Evolutionary conservation across 2,888 invertebrate genomes (phyloP), one percentile per base, ranked within the genome.

Genomic region (Nemapogon koenigi): DNA sequence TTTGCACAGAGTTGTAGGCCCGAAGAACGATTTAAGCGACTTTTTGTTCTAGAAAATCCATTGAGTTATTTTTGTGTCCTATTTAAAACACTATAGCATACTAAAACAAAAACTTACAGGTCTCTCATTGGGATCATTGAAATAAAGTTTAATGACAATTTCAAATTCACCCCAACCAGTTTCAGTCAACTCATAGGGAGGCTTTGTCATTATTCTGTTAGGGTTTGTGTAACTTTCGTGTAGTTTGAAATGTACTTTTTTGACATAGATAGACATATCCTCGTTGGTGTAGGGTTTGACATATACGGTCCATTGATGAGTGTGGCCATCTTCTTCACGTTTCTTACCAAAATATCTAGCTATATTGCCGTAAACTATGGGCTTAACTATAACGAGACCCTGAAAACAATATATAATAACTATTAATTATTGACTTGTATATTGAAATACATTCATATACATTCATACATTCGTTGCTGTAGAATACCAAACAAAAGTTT

Each of bases 81-180:
- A n/a, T n/a, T n/a, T n/a, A n/a, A n/a, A n/a, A n/a, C n/a, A n/a
- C n/a, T n/a, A n/a, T n/a, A n/a, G n/a, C n/a, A n/a, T n/a, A n/a
- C n/a, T n/a, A 22, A 41, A 6, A 16, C 19, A 32, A 19, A 41
- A 36, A 81, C 85, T 84, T 66, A 94, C 94, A 11, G 95, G 92
- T 59, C 93, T 82, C 69, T 97, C 99, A 55, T 94, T 95, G 1
- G 94, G 92, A 79, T 99, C 98, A 58, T 92, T 90, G 54, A 99
- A 99, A 65, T 94, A 95, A 44, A 99, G 92, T 65, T 97, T 97
- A 38, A 99, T 97, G 22, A 94, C 91, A 46, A 98, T 92, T 72
- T 99, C 98, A 64, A 99, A 99, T 75, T 99, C 99, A 48, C 99
- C 99, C 98, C 99, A 99, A 2, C 98, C 98, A 0, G 98, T 98